Evolutionary conservation across 2,888 invertebrate genomes (phyloP).

Genomic region (Syrphus vitripennis): DNA sequence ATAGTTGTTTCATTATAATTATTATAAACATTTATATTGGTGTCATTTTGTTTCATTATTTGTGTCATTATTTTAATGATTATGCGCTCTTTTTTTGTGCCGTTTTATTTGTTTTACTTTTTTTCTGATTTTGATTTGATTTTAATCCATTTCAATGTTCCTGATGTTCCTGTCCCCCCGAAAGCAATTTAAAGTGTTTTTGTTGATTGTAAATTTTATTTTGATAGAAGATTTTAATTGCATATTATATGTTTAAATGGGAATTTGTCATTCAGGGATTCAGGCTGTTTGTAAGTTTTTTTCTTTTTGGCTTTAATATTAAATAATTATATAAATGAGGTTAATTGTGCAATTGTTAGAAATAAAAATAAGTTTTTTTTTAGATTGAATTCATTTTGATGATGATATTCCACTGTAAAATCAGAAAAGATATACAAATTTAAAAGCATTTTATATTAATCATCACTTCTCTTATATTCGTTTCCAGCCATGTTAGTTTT

Average conservation of each 20-base stretch:
- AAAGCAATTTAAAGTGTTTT: not conserved
- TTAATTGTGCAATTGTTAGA: not conserved
- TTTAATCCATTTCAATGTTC: not conserved
- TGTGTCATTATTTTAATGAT: conserved; percentile 40
- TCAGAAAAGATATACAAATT: no score
- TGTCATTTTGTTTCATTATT: conserved; percentile 60
- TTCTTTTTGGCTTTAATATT: not conserved
- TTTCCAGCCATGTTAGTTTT: no score
- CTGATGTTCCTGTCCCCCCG: no score
- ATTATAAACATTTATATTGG: not conserved
- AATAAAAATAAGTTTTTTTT: not conserved
- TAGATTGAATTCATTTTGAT: no score
- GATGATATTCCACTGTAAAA: no score
- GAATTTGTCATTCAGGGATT: not conserved
- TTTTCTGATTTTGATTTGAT: not conserved
- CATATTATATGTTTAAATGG: not conserved
- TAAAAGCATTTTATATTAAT: no score
- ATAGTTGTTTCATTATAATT: conserved; percentile 57
- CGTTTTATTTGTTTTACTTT: not conserved
- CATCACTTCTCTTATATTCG: no score
- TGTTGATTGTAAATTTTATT: not conserved
- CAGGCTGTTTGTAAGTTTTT: not conserved
- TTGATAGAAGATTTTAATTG: not conserved
- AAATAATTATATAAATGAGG: no score
- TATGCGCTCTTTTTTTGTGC: not conserved